Evolutionary conservation across 2,797 vertebrate species (phyloP), one percentile per base, ranked within the genome.

Genomic region (Aratinga solstitialis): DNA sequence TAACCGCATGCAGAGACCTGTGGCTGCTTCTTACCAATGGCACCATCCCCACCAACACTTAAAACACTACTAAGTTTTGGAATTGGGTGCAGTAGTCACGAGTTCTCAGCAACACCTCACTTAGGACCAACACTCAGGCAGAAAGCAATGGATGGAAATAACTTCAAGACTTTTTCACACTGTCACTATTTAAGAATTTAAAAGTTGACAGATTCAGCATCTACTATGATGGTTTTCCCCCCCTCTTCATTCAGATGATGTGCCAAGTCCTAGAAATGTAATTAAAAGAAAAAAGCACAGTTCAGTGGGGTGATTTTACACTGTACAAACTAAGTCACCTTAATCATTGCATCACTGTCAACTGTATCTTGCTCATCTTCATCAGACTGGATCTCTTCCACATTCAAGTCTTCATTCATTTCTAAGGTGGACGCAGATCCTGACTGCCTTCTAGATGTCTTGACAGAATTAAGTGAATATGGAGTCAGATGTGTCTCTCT

Each of bases 341-440:
- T 99, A 94, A 99, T 99, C 99, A 99, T 99, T 30, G 99, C 99
- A 29, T 99, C 99, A 0, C 75, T 91, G 80, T 98, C 98, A 34
- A 99, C 19, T 14, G 90, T 93, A 5, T 99, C 98, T 11, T 97
- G 97, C 43, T 99, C 98, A 2, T 98, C 98, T 59, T 98, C 98
- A 23, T 98, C 98, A 36, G 98, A 97, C 3, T 96, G 98, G 7
- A 79, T 80, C 17, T 98, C 98, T 14, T 98, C 98, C 74, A 87
- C 75, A 13, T 92, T 95, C 43, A 96, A 21, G 30, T 98, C 98
- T 36, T 97, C 98, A 6, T 32, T 97, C n/a, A 97, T 86, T 45
- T 98, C 99, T 0, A 96, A 62, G 24, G 98, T 97, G 4, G 34
- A 16, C 0, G 13, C 12, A 58, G 97, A 92, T 17, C 86, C 97